Evolutionary conservation across 2,797 vertebrate genomes (phyloP), one percentile per base, ranked within the genome.

Genomic region (Thunnus albacares): DNA sequence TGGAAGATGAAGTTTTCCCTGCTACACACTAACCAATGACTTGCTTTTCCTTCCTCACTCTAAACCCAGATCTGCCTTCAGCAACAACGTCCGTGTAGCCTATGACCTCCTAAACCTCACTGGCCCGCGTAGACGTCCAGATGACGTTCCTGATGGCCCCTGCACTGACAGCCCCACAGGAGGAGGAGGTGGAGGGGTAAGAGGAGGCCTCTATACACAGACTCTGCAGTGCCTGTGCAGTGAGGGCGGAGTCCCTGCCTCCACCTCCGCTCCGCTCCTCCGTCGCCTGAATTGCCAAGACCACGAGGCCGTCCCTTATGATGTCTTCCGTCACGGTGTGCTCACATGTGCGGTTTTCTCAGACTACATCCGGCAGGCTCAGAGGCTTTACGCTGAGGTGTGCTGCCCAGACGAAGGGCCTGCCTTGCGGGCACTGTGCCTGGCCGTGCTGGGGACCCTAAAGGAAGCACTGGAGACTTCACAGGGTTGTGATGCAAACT

Each of bases 261-360:
- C 95, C 38, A 95, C 96, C 1, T 93, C 95, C 0, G 92, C 96
- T 0, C 96, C 96, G 0, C 95, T 99, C 33, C 95, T 99, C 66
- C 94, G 59, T 1, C 96, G 96, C 17, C 95, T 99, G 59, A 94
- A 94, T 12, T 98, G 98, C 87, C 97, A 96, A 0, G 97, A 98
- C 88, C 97, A 99, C 1, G 98, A 99, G 85, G 96, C 96, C 0
- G 97, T 98, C 62, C 97, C 97, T 0, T 97, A 97, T 2, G 96
- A 96, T 1, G 91, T 99, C 58, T 99, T 99, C 93, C 96, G 97
- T 4, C 95, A 98, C 0, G 97, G 97, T 0, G 96, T 97, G 75
- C 95, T 98, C 61, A 97, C 96, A 2, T 98, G 97, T 76, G 96
- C 97, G 0, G 96, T 98, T 73, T 96, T 98, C 77, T 94, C 97